Evolutionary conservation across 2,113 vertebrate genomes (phyloP), one percentile per base, ranked within the genome.

Genomic region (Isurus oxyrinchus): DNA sequence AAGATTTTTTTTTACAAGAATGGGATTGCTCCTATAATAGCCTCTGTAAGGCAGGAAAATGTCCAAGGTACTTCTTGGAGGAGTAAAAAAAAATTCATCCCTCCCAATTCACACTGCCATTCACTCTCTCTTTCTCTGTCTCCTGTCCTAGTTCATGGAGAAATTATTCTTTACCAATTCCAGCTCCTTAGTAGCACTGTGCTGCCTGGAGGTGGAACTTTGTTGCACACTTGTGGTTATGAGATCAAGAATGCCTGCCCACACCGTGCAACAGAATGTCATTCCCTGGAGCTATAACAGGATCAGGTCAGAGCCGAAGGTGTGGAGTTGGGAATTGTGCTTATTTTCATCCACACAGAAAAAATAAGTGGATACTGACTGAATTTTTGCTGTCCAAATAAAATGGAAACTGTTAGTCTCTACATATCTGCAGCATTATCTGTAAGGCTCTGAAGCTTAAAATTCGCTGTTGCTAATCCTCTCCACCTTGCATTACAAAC

Each of bases 361-460:
- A 40, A 86, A 49, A 86, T 49, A 84, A 84, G 5, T 88, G 49
- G 49, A 88, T 13, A 55, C 49, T 88, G 21, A 27, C 49, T 55
- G 49, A 55, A 55, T 5, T 55, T 40, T 84, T 40, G 5, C 40
- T 84, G 81, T 21, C n/a, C 79, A 81, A 40, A 44, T 81, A 0
- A 81, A 87, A 53, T 27, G 23, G 21, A 87, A 19, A 31, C 31
- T 21, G 57, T 63, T 40, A 16, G 31, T 40, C 21, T 19, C n/a
- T 66, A 63, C 59, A 59, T 63, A 66, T 66, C 88, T 91, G 27
- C 57, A 94, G 35, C n/a, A 94, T 94, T 95, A 67, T 95, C 21
- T 91, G 27, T 31, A 35, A 95, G 61, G 11, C 21, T 1, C 63
- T 67, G 14, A 94, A 67, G 40, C 7, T 44, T 94, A 94, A 66